Conservation (phyloP, 2,888 invertebrate species). For the Steinernema carpocapsae region DNA sequence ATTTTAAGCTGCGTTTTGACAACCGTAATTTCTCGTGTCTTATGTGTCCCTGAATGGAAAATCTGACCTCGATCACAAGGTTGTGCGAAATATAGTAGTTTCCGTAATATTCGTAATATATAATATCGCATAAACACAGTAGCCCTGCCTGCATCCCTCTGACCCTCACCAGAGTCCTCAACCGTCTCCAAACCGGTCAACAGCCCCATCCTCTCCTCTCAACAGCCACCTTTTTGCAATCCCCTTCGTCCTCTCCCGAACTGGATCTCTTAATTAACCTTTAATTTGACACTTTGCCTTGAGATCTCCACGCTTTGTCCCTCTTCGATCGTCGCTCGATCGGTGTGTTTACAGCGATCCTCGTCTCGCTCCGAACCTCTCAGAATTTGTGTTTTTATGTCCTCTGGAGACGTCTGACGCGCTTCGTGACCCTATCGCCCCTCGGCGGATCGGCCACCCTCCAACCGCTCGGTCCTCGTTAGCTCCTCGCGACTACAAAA, state of each 20-base stretch:
- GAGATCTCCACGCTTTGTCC: slow-evolving; percentile 24
- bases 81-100: no score
- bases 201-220: not conserved
- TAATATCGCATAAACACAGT: no score
- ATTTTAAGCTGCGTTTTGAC: no score
- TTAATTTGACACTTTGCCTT: slow-evolving; percentile 25
- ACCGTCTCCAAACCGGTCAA: no score
- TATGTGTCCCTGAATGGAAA: no score
- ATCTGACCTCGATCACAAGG: no score
- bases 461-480: slow-evolving; percentile 10
- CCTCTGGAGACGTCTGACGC: slow-evolving; percentile 27
- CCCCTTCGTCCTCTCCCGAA: not conserved
- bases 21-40: no score
- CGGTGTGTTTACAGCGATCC: slow-evolving; percentile 19
- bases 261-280: slow-evolving; percentile 15
- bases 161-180: no score
- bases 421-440: slow-evolving; percentile 24
- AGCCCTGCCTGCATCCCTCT: no score
- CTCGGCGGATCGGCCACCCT: not conserved
- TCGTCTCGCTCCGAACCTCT: not conserved
- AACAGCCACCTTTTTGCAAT: not conserved
- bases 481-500: slow-evolving; percentile 22
- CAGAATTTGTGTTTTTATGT: slow-evolving; percentile 29
- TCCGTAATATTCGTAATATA: no score
- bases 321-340: slow-evolving; percentile 1